A percentile compares a stretch with the other conserved stretches of the same genome.
phyloP scores from a whole-genome alignment of 2,797 vertebrate species.

The Halcyon badia region DNA sequence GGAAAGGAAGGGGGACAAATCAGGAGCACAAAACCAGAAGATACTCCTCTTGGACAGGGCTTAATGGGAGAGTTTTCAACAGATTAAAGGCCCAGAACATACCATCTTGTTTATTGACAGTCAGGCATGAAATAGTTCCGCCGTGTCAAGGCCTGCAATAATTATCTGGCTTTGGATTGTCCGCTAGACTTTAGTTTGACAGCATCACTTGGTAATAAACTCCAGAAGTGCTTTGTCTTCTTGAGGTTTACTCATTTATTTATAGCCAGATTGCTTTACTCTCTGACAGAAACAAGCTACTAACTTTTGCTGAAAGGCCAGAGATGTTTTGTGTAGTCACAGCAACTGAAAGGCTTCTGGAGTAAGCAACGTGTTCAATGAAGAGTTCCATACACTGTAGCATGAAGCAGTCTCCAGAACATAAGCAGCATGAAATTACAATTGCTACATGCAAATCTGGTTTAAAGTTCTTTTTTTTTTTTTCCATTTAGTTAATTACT shows the following conservation, averaged over 20 bases:
- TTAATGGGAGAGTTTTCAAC: background rate
- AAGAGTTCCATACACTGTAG: background rate
- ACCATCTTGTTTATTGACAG: background rate
- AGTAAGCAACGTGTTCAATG: background rate
- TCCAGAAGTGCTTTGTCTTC: constrained; percentile 1
- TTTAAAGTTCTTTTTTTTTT: background rate
- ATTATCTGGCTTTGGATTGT: background rate
- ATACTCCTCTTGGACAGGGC: background rate
- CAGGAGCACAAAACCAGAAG: constrained; percentile 19
- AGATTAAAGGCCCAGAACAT: background rate
- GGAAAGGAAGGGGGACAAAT: background rate
- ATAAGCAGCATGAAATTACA: background rate
- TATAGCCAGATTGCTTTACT: background rate
- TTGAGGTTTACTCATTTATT: background rate
- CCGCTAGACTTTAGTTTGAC: background rate
- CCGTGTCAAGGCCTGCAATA: constrained; percentile 34
- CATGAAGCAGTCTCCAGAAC: background rate
- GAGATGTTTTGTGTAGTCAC: background rate
- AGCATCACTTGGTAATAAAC: background rate
- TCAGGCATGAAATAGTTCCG: background rate
- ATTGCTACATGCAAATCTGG: background rate
- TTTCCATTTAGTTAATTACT: background rate
- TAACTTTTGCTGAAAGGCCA: background rate
- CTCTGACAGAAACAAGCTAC: background rate
- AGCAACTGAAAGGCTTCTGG: background rate